A percentile compares a stretch with the other conserved stretches of the same genome.
Conservation (phyloP, 2,797 vertebrate genomes). For the Onychomys leucogaster region DNA sequence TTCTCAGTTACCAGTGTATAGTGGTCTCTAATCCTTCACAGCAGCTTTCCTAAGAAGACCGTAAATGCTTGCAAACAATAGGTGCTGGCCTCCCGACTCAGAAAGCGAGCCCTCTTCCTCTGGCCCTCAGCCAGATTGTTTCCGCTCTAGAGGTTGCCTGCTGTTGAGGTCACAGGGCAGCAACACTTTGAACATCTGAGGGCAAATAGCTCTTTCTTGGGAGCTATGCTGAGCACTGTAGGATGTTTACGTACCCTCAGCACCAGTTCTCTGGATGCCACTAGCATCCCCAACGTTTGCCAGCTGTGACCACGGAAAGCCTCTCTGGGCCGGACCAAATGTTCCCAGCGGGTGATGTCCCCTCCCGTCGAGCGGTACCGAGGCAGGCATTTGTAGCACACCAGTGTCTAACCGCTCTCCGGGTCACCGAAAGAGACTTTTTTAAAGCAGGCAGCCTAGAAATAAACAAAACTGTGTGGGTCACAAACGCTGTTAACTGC, state of each 20-base stretch:
- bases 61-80: background rate
- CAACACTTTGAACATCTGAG: background rate
- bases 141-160: background rate
- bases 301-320: background rate
- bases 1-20: background rate
- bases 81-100: background rate
- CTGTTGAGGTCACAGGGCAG: background rate
- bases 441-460: background rate
- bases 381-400: background rate
- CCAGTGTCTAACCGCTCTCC: background rate
- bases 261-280: background rate
- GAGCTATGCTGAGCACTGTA: background rate
- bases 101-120: background rate
- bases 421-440: background rate
- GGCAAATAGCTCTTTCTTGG: background rate
- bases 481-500: no score
- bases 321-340: background rate
- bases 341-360: background rate
- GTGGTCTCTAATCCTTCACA: background rate
- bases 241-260: background rate
- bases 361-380: background rate
- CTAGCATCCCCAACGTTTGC: background rate
- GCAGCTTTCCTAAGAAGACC: background rate
- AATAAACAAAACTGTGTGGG: background rate
- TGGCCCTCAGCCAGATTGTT: background rate